Base-by-base conservation (phyloP, 2,797 vertebrate species). In the Echiichthys vipera region DNA sequence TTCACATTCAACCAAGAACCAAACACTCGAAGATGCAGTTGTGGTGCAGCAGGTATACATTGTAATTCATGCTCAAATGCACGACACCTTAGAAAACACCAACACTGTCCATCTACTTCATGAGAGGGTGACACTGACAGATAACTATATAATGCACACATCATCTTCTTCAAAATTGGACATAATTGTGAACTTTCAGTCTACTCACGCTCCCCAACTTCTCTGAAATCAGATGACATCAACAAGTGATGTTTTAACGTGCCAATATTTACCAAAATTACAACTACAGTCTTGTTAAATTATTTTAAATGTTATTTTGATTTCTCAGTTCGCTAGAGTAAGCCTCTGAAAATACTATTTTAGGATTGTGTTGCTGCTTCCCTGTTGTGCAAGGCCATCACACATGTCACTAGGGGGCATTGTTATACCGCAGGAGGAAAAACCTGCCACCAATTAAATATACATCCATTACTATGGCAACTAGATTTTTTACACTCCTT, bases 331-430 rank as follows among this genome's bases (percentile, higher is more conserved):
- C 51, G 27, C 36, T 56, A 37, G 39, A 40, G n/a, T 8, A 10
- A 71, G 11, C 20, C 37, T 65, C 65, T 37, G 12, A 54, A 76
- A 82, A 57, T 8, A 34, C 5, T 42, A 5, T 70, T 63, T 68
- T 14, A 74, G 37, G 36, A 29, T 17, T 62, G 51, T 65, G 29
- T 3, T n/a, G 20, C 14, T 45, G 34, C 50, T 22, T 72, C 69
- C 76, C 74, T 20, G 37, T 59, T 53, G 81, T 77, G 70, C 61
- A 24, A 24, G 78, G 63, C 65, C 59, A 83, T 68, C 42, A 64
- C 39, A 56, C 45, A 74, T 79, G 83, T 91, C 92, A 93, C 92
- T 93, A 93, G 92, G 84, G 91, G 92, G 92, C 92, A 93, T 90
- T 66, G 84, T 93, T 90, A 88, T 79, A 92, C 91, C 69, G 74